Evolutionary conservation across 2,797 vertebrate genomes (phyloP).

Genomic region (Pangasius larnaudii): DNA sequence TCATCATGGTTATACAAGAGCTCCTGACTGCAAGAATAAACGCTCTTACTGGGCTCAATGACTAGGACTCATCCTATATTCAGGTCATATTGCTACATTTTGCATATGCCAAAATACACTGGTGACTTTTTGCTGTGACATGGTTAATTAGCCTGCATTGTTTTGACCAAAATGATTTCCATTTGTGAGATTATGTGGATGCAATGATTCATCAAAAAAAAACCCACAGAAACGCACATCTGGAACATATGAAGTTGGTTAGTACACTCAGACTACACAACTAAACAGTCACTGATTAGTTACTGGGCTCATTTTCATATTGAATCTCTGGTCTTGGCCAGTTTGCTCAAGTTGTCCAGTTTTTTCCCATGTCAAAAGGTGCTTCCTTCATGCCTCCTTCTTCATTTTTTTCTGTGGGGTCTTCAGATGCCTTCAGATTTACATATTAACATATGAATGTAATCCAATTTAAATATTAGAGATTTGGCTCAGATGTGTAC

Average conservation of each 20-base stretch:
- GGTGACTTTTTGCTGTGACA: neutral
- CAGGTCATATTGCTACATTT: neutral
- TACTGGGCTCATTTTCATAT: neutral
- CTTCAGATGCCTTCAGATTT: neutral
- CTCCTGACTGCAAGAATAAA: neutral
- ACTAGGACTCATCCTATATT: neutral
- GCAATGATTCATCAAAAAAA: neutral
- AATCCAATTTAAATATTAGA: neutral
- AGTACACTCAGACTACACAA: neutral
- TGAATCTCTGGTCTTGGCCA: neutral
- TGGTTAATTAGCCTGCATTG: neutral
- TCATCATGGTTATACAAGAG: neutral
- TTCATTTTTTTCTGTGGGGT: neutral
- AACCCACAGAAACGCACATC: neutral
- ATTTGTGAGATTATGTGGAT: slow-evolving; percentile 8
- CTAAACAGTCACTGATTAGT: neutral
- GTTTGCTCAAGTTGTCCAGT: neutral
- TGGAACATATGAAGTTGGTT: neutral
- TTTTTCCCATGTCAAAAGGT: neutral
- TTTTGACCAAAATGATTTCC: neutral
- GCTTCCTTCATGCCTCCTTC: neutral
- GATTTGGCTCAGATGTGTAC: neutral
- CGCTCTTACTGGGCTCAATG: neutral
- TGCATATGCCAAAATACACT: neutral
- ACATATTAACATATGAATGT: too few species aligned